Percentiles rank a stretch among this genome's conserved stretches.
Evolutionary conservation across 2,113 vertebrate genomes (phyloP).

Genomic region (Delphinus delphis): DNA sequence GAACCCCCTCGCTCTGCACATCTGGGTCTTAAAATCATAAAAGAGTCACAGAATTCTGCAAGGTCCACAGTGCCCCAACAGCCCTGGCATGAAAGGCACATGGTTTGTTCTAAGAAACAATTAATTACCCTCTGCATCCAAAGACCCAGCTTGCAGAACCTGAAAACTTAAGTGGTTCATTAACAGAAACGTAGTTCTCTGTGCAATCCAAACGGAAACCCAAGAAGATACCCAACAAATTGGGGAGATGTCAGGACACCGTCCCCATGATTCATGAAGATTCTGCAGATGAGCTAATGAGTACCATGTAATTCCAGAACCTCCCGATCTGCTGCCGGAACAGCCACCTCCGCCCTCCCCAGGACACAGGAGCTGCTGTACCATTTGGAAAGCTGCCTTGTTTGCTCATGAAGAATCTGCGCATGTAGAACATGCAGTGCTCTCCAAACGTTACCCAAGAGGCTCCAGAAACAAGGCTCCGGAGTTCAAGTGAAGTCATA

Average conservation of each 20-base stretch:
- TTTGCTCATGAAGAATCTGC: not conserved
- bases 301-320: not conserved
- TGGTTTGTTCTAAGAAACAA: not conserved
- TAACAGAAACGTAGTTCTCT: not conserved
- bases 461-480: not conserved
- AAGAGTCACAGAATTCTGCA: not conserved
- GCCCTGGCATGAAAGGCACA: not conserved
- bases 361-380: not conserved
- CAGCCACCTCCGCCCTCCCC: not conserved
- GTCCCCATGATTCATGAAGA: not conserved
- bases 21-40: not conserved
- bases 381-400: not conserved
- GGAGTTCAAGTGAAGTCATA: not conserved
- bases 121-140: not conserved
- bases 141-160: not conserved
- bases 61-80: not conserved
- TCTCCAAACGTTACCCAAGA: not conserved
- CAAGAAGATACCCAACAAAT: not conserved
- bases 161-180: not conserved
- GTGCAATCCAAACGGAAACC: not conserved
- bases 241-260: not conserved
- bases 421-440: rapidly evolving
- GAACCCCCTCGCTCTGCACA: not conserved
- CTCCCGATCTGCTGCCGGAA: not conserved
- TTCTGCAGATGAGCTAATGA: not conserved